phyloP scores from a whole-genome alignment of 2,113 vertebrate species.

The Aleadryas rufinucha region DNA sequence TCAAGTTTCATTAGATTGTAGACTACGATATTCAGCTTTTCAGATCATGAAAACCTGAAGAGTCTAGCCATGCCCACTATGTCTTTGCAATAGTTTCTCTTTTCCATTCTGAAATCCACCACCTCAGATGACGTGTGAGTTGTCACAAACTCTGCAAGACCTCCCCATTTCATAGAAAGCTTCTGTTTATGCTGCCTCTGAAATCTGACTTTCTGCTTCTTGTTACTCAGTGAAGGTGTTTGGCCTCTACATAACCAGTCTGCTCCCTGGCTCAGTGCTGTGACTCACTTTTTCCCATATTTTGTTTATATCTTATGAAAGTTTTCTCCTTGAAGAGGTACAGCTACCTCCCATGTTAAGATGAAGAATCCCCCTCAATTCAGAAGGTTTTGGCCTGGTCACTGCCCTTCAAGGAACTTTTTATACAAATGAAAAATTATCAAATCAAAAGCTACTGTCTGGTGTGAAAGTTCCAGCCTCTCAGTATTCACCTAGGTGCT shows the following conservation, averaged over 20 bases:
- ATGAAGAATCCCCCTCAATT: neutral
- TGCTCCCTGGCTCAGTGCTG: neutral
- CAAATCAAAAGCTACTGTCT: neutral
- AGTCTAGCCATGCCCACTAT: neutral
- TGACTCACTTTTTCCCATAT: neutral
- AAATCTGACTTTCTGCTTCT: neutral
- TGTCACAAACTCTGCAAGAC: neutral
- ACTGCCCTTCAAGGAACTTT: neutral
- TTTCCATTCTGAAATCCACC: neutral
- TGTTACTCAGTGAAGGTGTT: neutral
- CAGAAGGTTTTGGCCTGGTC: neutral
- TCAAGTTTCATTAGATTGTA: neutral
- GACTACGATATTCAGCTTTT: neutral
- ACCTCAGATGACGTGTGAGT: accelerated
- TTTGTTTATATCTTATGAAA: neutral
- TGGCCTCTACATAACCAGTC: neutral
- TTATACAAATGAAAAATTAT: neutral
- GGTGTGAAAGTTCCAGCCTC: neutral
- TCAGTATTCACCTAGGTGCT: neutral
- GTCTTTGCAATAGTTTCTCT: neutral
- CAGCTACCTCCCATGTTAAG: neutral
- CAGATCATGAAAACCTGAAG: neutral
- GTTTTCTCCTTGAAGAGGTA: neutral
- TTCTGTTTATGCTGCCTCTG: neutral
- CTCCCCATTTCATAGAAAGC: neutral